Conservation (phyloP, 1,140 invertebrate species). For the Caerostris extrusa region DNA sequence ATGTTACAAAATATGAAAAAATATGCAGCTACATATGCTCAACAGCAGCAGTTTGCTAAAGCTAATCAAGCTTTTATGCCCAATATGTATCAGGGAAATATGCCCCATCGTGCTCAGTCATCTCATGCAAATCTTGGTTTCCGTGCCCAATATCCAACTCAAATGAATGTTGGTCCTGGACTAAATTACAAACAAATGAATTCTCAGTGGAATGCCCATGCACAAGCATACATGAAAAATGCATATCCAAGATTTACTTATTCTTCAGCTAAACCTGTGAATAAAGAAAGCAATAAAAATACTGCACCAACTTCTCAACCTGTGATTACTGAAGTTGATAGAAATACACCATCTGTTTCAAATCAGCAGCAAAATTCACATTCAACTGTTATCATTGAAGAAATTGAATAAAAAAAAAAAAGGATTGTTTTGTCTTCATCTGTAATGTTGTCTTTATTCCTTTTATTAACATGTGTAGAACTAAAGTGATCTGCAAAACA, state of each 20-base stretch:
- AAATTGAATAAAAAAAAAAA: background rate
- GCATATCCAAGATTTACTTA: background rate
- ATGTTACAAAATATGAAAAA: too few species aligned
- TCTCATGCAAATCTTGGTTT: background rate
- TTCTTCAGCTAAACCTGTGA: background rate
- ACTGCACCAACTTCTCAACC: background rate
- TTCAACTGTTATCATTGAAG: conserved; percentile 28
- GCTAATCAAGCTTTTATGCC: background rate
- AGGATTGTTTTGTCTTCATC: too few species aligned
- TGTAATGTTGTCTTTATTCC: too few species aligned
- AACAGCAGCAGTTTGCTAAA: background rate
- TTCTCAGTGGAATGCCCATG: background rate
- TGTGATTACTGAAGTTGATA: conserved; percentile 33
- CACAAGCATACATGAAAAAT: background rate
- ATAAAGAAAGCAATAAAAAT: background rate
- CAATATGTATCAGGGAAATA: background rate
- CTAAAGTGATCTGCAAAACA: too few species aligned
- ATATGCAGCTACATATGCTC: background rate
- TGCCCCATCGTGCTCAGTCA: background rate
- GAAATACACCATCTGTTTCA: background rate
- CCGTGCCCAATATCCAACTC: background rate
- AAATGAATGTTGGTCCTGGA: background rate
- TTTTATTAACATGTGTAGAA: too few species aligned
- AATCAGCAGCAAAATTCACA: background rate
- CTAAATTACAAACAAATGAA: background rate